These are phyloP conservation scores for Serranus cabrilla DNA, from an alignment of 2,797 vertebrate species.

Conservation along the genomic window DNA sequence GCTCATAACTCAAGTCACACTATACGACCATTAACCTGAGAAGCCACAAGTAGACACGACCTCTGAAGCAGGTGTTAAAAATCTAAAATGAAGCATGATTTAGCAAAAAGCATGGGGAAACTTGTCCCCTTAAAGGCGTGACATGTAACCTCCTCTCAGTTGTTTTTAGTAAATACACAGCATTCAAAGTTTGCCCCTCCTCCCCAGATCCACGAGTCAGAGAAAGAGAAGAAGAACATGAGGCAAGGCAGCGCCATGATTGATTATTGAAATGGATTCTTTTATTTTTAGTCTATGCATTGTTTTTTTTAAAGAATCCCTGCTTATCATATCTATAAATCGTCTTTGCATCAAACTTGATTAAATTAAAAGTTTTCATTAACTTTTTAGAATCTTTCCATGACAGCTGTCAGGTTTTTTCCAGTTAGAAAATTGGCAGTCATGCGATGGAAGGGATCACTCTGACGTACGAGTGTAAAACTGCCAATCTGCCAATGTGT, in stretches of 20 bases:
- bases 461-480: constrained; percentile 1
- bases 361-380: not conserved
- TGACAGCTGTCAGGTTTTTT: constrained; percentile 9
- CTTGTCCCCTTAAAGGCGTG: too few relatives aligned
- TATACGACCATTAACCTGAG: not conserved
- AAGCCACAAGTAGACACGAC: not conserved
- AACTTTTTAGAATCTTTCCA: constrained; percentile 3
- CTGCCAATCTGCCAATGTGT: constrained; percentile 15
- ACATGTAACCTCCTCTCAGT: too few relatives aligned
- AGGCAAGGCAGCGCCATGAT: too few relatives aligned
- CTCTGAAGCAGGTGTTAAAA: too few relatives aligned
- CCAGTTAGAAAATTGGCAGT: constrained; percentile 1
- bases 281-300: too few relatives aligned
- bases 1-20: not conserved
- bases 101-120: not conserved
- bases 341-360: not conserved
- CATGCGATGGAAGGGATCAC: not conserved
- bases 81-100: not conserved
- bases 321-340: not conserved
- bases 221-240: too few relatives aligned
- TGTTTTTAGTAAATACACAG: too few relatives aligned
- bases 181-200: too few relatives aligned
- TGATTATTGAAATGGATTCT: too few relatives aligned
- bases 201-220: too few relatives aligned
- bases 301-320: too few relatives aligned